Base-by-base conservation (phyloP, 1,140 invertebrate species). In the Listronotus oregonensis region DNA sequence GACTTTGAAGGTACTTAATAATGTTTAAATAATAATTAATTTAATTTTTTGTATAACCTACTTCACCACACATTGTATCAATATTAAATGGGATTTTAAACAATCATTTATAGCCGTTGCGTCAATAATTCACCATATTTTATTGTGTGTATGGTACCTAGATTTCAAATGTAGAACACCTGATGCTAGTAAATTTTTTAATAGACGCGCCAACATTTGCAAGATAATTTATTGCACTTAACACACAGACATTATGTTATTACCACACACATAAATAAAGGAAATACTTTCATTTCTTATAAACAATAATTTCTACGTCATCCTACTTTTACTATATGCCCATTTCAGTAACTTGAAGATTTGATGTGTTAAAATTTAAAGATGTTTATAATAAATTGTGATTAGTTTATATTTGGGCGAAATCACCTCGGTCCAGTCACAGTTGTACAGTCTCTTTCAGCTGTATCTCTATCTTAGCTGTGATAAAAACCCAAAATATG, bases 231-330 rank as follows among this genome's bases (percentile, higher is more conserved):
- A 51, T 61, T 12, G 46, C 12, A 51, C 47, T 61, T 61, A 61
- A 61, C 58, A 61, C 40, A 61, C 50, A 61, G 44, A 61, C 43
- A 47, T 47, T 60, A 37, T 60, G 31, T 44, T 43, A 49, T 60
- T 61, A 61, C 58, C 21, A 61, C 58, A 61, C 15, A 15, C 18
- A 51, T 61, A 61, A 61, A 61, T 61, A 61, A 61, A 61, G 58
- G 58, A 61, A 61, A 61, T 61, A 61, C 58, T 61, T 61, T 61
- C 58, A 61, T 61, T 61, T 61, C 58, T 40, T 21, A 11, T 51
- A 31, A 61, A 61, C 37, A 46, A 10, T 10, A 44, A 37, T 31
- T n/a, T 21, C 46, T 14, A 14, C 47, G 46, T 50, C 17, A 37
- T 21, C 32, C 31, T 47, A 61, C 58, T 61, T 61, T 61, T 61